Base-by-base conservation (phyloP, 2,888 invertebrate species). In the Tubulanus polymorphus region DNA sequence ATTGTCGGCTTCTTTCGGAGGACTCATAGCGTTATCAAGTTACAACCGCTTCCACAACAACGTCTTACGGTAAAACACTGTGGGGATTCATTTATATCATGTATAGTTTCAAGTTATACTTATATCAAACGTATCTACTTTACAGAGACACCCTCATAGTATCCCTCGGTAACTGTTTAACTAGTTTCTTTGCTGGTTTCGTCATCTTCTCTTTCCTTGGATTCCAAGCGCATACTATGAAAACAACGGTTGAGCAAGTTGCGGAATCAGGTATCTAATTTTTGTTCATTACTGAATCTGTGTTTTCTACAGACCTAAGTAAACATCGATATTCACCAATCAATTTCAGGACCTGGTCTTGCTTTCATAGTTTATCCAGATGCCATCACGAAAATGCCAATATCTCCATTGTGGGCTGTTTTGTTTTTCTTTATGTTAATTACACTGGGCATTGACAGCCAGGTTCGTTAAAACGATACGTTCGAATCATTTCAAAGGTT, bases 31-130 rank as follows among this genome's bases (percentile, higher is more conserved):
- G 10, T 61, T 80, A 28, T 67, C 78, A 45, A 76, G 76, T 57
- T 80, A 80, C 63, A 80, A 80, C 63, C 67, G 71, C 18, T 80
- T 80, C 62, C 73, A 80, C 51, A 79, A 78, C 55, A 73, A 79
- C 55, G 61, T 62, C 18, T 56, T 74, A 37, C 64, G 70, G 73
- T 73, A 63, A 60, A 64, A 58, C n/a, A 1, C 12, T 12, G n/a
- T 30, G 15, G 18, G 5, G 15, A 8, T 50, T n/a, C 41, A 1
- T 3, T n/a, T 2, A 41, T 25, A 26, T 18, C 20, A 8, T 6
- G n/a, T 6, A 5, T 25, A 15, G 15, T 12, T 46, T 18, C 10
- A 10, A 12, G 37, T 37, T 51, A 18, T 15, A 15, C 29, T 18
- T 48, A n/a, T 46, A 15, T 12, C 12, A 46, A 10, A n/a, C 18